phyloP scores from a whole-genome alignment of 2,888 invertebrate species.

The Sicus ferrugineus region DNA sequence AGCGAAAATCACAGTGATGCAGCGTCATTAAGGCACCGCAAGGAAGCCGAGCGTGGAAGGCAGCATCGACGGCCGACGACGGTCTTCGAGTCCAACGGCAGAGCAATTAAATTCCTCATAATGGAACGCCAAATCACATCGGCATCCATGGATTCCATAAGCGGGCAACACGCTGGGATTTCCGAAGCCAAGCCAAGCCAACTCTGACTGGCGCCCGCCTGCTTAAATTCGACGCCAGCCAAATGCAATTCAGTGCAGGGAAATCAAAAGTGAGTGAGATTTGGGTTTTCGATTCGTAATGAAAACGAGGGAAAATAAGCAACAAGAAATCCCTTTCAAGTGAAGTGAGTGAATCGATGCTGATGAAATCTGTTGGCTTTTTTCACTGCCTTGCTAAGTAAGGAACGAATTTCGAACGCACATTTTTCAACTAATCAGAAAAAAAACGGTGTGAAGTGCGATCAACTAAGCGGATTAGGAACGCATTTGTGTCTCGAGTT shows the following conservation, averaged over 20 bases:
- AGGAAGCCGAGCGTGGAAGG: not conserved
- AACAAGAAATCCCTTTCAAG: no score
- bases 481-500: not conserved
- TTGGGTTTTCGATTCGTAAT: not conserved
- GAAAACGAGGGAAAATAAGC: no score
- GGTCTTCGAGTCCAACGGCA: not conserved
- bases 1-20: not conserved
- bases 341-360: no score
- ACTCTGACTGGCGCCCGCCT: not conserved
- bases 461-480: not conserved
- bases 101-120: not conserved
- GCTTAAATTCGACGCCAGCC: not conserved
- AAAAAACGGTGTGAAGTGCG: not conserved
- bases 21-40: not conserved
- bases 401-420: not conserved
- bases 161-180: not conserved
- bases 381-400: no score
- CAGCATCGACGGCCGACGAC: not conserved
- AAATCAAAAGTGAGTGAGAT: not conserved
- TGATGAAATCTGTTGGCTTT: no score
- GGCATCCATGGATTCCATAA: not conserved
- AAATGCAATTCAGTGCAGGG: slow-evolving; percentile 1
- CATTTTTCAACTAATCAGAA: not conserved
- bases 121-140: not conserved
- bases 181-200: no score